Percentiles rank a stretch among this genome's conserved stretches.
Evolutionary conservation across 2,113 vertebrate genomes (phyloP).

Genomic region (Panurus biarmicus): DNA sequence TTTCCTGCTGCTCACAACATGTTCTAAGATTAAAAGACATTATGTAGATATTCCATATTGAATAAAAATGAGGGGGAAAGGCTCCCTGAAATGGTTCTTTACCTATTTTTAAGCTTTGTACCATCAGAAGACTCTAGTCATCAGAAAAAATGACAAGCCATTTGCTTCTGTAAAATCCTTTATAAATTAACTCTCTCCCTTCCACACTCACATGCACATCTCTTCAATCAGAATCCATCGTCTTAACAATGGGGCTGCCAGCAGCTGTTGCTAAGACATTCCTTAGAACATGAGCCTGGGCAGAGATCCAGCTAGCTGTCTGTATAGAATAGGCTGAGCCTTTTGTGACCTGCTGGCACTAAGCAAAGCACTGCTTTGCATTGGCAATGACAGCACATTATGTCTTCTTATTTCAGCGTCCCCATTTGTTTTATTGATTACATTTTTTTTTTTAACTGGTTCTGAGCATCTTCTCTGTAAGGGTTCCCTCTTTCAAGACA

Average conservation of each 20-base stretch:
- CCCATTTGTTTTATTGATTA: background rate
- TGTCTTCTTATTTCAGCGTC: constrained; percentile 2
- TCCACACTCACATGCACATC: background rate
- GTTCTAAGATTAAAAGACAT: background rate
- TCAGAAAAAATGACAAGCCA: background rate
- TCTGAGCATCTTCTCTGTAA: constrained; percentile 1
- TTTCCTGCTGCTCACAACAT: background rate
- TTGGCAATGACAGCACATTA: background rate
- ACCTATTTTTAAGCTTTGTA: background rate
- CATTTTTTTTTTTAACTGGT: background rate
- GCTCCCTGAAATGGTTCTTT: background rate
- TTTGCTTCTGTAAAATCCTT: background rate
- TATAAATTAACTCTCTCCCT: constrained; percentile 13
- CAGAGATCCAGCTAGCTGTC: constrained; percentile 43
- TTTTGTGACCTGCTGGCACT: constrained; percentile 43
- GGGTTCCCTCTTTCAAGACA: background rate
- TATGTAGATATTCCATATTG: background rate
- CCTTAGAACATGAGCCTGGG: constrained; percentile 42
- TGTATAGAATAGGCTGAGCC: constrained; percentile 15
- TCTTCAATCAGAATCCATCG: background rate
- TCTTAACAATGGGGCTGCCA: constrained; percentile 7
- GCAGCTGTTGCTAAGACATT: constrained; percentile 61
- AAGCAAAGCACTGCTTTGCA: constrained; percentile 13
- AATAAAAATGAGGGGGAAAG: background rate
- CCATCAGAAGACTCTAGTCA: background rate